Percentiles rank a stretch among this genome's conserved stretches.
Conservation (phyloP, 2,888 invertebrate genomes). For the Drosophila koepferae region DNA sequence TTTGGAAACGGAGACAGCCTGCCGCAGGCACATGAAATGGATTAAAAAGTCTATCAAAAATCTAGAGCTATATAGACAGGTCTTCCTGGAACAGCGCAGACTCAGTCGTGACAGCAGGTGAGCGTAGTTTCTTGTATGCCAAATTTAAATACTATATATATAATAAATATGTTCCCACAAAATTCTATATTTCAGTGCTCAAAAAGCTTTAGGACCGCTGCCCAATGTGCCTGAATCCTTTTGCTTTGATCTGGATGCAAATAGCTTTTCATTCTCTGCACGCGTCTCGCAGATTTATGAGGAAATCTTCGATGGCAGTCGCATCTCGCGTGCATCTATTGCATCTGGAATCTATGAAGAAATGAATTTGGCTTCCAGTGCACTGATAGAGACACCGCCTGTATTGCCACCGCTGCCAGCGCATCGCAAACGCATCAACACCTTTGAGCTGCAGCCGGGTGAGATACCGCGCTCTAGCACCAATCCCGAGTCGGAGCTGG, state of each 20-base stretch:
- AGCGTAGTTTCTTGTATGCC: not conserved
- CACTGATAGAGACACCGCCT: slow-evolving; percentile 65
- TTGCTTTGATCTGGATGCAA: slow-evolving; percentile 59
- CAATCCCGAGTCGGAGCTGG: slow-evolving; percentile 84
- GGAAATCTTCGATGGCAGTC: slow-evolving; percentile 83
- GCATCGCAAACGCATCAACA: slow-evolving; percentile 84
- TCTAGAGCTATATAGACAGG: slow-evolving; percentile 83
- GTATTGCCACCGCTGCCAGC: slow-evolving; percentile 81
- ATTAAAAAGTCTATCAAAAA: slow-evolving; percentile 85
- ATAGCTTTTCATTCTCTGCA: slow-evolving; percentile 76
- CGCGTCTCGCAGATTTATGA: slow-evolving; percentile 85
- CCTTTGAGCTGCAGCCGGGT: slow-evolving; percentile 73
- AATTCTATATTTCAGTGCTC: slow-evolving; percentile 24
- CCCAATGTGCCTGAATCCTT: slow-evolving; percentile 82
- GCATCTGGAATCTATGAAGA: slow-evolving; percentile 85
- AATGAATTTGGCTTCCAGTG: slow-evolving; percentile 79
- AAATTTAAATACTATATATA: not conserved
- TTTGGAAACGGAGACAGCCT: slow-evolving; percentile 82
- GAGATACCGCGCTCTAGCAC: slow-evolving; percentile 84
- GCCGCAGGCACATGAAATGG: slow-evolving; percentile 85
- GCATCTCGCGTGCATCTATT: slow-evolving; percentile 82
- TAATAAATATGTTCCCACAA: not conserved
- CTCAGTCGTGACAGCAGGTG: slow-evolving; percentile 73
- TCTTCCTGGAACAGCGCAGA: slow-evolving; percentile 83
- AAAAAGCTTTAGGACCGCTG: slow-evolving; percentile 82